phyloP scores from a whole-genome alignment of 2,113 vertebrate genomes.

The Calidris pugnax region DNA sequence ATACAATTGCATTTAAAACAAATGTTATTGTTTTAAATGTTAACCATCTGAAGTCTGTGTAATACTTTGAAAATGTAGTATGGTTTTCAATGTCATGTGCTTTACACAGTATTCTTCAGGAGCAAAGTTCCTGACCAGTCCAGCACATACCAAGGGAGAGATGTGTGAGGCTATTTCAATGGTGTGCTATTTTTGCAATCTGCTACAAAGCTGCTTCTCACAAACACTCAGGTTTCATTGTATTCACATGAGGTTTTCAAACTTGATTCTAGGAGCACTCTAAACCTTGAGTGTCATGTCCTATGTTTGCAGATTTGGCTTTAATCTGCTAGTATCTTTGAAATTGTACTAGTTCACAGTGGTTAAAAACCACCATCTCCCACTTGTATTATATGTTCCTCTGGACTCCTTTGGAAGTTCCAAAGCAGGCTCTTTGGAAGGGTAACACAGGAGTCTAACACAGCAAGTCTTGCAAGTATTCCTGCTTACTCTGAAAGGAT shows the following conservation, averaged over 20 bases:
- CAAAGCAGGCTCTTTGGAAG: neutral
- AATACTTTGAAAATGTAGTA: neutral
- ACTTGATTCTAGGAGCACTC: neutral
- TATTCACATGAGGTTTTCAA: neutral
- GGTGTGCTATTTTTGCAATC: neutral
- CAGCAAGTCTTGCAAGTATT: neutral
- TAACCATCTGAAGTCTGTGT: neutral
- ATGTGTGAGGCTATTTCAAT: neutral
- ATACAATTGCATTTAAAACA: neutral
- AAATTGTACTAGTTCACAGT: neutral
- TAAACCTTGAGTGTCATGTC: neutral
- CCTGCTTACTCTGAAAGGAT: neutral
- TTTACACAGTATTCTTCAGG: neutral
- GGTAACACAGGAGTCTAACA: neutral
- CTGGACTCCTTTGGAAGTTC: neutral
- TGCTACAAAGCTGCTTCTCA: neutral
- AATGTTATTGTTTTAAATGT: too few species aligned
- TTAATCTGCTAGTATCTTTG: neutral
- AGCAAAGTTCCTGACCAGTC: conserved; percentile 3
- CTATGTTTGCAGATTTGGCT: neutral
- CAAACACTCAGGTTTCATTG: neutral
- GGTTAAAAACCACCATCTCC: neutral
- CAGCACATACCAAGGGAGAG: neutral
- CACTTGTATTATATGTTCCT: neutral
- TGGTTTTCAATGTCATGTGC: neutral